Evolutionary conservation across 2,113 vertebrate genomes (phyloP), one percentile per base, ranked within the genome.

Genomic region (Phyllostomus hastatus): DNA sequence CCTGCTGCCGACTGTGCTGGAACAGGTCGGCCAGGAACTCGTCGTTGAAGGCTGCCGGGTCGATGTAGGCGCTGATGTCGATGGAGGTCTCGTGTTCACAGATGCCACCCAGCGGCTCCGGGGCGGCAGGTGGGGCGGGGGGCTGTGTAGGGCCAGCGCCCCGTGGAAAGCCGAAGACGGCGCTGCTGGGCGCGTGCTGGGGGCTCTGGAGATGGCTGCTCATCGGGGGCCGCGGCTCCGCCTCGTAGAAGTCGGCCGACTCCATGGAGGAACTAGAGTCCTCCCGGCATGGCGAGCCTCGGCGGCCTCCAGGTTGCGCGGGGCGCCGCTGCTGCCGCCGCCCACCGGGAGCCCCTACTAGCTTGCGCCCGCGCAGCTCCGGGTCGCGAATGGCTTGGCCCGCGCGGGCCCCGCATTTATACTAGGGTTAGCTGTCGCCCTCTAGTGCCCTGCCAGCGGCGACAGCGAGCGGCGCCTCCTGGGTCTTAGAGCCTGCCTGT

Each of bases 61-160:
- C 99, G 94, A 99, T 99, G 98, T 99, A 99, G 80, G 99, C 99
- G 98, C 99, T 99, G 98, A 99, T 99, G 98, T 99, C 99, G 97
- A 99, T 99, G 96, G 99, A 99, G 97, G 99, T 99, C 98, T 99
- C 99, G 99, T 99, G 99, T 98, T 99, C 99, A 96, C 99, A 99
- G 98, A 99, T 99, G 81, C 99, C 99, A 22, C 98, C 98, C 97
- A 99, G 98, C 90, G 99, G 99, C 96, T 98, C 98, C 86, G 98
- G 94, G 84, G 97, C 98, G 87, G 98, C 97, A 98, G 98, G 98
- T 98, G 98, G 97, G 98, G 98, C 98, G 96, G 97, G 97, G 98
- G 98, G 98, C 35, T 98, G 98, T 98, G 98, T 98, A 98, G 98
- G 98, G 98, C 95, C 99, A 73, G 97, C 92, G 94, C 98, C 98